These are phyloP conservation scores for Zoanthus sansibaricus DNA, from an alignment of 92 coral and sea anemone genomes.

Conservation along the genomic window DNA sequence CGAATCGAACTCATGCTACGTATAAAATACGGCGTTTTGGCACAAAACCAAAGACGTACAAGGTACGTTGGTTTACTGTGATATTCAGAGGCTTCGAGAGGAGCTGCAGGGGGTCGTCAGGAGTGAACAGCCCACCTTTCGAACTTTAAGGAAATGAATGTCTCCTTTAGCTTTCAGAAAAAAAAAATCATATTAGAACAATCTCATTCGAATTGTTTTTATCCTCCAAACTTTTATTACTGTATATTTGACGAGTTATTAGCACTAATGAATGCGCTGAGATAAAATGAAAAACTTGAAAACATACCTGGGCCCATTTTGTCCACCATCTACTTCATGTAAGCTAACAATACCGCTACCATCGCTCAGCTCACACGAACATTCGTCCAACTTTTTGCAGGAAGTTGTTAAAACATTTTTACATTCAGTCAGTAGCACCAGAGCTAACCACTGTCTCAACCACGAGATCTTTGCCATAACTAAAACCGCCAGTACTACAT, in stretches of 20 bases:
- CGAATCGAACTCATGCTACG: too few relatives aligned
- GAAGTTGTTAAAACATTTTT: background rate
- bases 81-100: too few relatives aligned
- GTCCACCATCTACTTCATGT: conserved; percentile 27
- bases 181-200: too few relatives aligned
- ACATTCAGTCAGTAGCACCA: background rate
- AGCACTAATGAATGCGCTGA: background rate
- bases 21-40: too few relatives aligned
- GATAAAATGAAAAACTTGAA: background rate
- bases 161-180: too few relatives aligned
- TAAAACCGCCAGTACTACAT: background rate
- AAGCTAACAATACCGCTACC: conserved; percentile 32
- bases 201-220: too few relatives aligned
- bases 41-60: too few relatives aligned
- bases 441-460: background rate
- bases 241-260: background rate
- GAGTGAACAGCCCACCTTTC: too few relatives aligned
- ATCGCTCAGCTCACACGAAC: conserved; percentile 42
- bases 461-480: conserved; percentile 6
- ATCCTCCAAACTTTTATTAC: too few relatives aligned
- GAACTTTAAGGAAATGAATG: too few relatives aligned
- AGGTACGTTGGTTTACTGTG: too few relatives aligned
- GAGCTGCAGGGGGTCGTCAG: too few relatives aligned
- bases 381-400: conserved; percentile 32
- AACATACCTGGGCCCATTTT: conserved; percentile 14